These are phyloP conservation scores for Polyommatus icarus DNA, from an alignment of 2,888 invertebrate species.

Conservation along the genomic window DNA sequence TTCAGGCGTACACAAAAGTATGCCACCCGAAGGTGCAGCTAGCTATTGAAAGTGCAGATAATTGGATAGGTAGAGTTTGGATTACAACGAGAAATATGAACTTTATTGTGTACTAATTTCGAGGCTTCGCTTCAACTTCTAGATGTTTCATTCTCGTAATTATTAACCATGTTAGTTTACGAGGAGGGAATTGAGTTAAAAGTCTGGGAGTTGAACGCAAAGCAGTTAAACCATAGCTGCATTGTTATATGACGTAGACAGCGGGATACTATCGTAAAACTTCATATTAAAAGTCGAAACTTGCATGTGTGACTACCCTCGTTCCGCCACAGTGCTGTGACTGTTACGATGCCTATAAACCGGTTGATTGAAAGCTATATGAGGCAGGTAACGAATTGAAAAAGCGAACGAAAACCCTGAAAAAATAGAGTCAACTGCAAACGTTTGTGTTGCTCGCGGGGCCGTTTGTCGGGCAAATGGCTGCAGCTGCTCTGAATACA, in stretches of 20 bases:
- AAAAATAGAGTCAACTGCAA: slow-evolving; percentile 1
- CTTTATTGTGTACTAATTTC: not conserved
- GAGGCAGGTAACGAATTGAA: not conserved
- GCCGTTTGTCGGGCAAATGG: not conserved
- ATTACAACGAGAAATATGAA: not conserved
- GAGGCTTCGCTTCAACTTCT: not conserved
- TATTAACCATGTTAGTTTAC: not conserved
- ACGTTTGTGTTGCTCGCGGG: not conserved
- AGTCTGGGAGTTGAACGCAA: not conserved
- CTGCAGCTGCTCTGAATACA: not conserved
- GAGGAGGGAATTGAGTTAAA: not conserved
- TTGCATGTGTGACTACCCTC: not conserved
- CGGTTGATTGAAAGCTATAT: not conserved
- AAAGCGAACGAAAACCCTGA: not conserved
- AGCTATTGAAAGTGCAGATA: not conserved
- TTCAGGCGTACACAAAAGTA: slow-evolving; percentile 1
- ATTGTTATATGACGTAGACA: not conserved
- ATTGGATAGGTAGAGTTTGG: not conserved
- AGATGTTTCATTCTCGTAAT: not conserved
- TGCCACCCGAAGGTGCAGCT: not conserved
- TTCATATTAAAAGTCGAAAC: not conserved
- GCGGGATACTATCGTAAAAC: not conserved
- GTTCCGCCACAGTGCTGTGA: not conserved
- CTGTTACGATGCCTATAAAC: not conserved
- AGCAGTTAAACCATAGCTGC: not conserved